Percentiles rank a stretch among this genome's conserved stretches.
Conservation (phyloP, 2,888 invertebrate species). For the Ennomos quercinarius region DNA sequence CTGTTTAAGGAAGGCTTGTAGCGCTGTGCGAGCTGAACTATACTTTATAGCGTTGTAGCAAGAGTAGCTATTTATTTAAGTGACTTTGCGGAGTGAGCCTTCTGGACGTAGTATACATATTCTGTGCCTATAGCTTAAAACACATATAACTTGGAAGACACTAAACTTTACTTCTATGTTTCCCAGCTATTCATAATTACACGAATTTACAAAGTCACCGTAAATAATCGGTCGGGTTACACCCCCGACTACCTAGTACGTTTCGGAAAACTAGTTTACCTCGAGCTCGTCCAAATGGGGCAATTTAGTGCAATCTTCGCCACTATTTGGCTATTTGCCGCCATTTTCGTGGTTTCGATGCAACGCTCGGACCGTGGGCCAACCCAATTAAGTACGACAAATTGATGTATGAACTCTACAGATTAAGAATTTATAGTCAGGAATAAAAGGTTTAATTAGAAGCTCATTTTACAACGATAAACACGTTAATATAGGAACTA, state of each 20-base stretch:
- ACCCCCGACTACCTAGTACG: slow-evolving; percentile 26
- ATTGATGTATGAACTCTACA: slow-evolving; percentile 20
- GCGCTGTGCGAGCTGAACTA: too few species aligned
- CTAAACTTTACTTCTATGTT: too few species aligned
- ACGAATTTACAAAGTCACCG: neutral
- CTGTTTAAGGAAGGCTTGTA: too few species aligned
- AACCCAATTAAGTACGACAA: slow-evolving; percentile 26
- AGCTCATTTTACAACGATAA: too few species aligned
- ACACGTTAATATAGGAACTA: too few species aligned
- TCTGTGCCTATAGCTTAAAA: too few species aligned
- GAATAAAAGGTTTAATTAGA: neutral
- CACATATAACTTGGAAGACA: too few species aligned
- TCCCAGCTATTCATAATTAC: too few species aligned
- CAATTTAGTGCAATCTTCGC: slow-evolving; percentile 47
- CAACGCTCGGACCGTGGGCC: slow-evolving; percentile 21
- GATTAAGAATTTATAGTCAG: slow-evolving; percentile 13
- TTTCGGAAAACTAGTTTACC: slow-evolving; percentile 43
- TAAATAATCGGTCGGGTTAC: slow-evolving; percentile 27
- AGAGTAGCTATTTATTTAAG: too few species aligned
- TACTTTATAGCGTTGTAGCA: too few species aligned
- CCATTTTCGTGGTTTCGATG: slow-evolving; percentile 34
- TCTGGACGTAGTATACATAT: too few species aligned
- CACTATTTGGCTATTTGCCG: slow-evolving; percentile 46
- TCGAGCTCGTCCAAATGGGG: slow-evolving; percentile 38
- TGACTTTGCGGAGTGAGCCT: too few species aligned